phyloP scores from a whole-genome alignment of 2,113 vertebrate genomes.

The Dryoscopus gambensis region DNA sequence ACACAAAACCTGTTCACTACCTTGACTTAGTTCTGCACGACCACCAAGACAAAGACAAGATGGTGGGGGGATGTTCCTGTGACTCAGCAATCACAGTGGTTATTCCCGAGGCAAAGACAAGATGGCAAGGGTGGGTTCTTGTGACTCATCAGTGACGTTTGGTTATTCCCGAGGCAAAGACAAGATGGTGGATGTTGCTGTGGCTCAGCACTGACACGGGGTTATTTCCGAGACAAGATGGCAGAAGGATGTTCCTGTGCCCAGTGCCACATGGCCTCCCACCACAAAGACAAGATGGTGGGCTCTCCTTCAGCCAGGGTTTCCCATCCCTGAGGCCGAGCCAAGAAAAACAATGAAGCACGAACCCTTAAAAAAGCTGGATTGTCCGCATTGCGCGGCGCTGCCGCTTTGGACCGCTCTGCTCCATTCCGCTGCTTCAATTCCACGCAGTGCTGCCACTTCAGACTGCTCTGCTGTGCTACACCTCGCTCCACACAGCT shows the following conservation, averaged over 20 bases:
- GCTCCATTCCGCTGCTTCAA: background rate
- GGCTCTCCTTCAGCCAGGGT: background rate
- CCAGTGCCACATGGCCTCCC: background rate
- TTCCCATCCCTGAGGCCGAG: background rate
- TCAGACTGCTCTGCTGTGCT: background rate
- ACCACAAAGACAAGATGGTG: background rate
- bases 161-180: background rate
- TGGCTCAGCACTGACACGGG: background rate
- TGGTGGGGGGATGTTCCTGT: background rate
- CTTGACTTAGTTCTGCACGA: background rate
- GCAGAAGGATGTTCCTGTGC: accelerated
- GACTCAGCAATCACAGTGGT: background rate
- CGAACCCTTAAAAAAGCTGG: background rate
- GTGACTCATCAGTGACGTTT: background rate
- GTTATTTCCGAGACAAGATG: background rate
- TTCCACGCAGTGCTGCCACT: accelerated
- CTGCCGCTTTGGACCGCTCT: accelerated
- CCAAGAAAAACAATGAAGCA: background rate
- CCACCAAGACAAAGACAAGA: background rate
- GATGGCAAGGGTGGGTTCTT: background rate
- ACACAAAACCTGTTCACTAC: background rate
- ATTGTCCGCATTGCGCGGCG: accelerated
- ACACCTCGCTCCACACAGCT: accelerated
- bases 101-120: background rate
- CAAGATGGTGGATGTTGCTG: background rate